A percentile compares a stretch with the other conserved stretches of the same genome.
phyloP scores from a whole-genome alignment of 2,888 invertebrate species.

The Gonocerus acuteangulatus region DNA sequence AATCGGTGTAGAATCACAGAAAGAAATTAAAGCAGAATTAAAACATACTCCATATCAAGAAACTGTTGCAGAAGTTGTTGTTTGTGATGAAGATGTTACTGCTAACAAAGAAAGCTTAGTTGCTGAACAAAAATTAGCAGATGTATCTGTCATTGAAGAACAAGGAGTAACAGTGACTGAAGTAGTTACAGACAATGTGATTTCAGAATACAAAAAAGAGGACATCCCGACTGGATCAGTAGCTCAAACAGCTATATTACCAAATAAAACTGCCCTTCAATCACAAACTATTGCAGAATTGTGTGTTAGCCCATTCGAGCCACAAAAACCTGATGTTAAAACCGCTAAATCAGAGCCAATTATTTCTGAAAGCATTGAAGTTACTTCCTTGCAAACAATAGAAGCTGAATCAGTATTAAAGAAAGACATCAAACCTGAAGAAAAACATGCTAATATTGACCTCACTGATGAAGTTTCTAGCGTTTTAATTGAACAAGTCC shows the following conservation, averaged over 20 bases:
- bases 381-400: conserved; percentile 41
- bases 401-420: conserved; percentile 50
- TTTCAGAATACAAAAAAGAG: conserved; percentile 44
- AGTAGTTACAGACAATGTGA: conserved; percentile 48
- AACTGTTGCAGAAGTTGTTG: conserved; percentile 49
- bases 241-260: conserved; percentile 46
- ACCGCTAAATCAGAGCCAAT: conserved; percentile 43
- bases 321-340: conserved; percentile 43
- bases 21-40: conserved; percentile 46
- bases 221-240: conserved; percentile 43
- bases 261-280: conserved; percentile 47
- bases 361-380: conserved; percentile 39
- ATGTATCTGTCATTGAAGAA: conserved; percentile 44
- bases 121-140: conserved; percentile 45
- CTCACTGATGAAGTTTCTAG: conserved; percentile 39
- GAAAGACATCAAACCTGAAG: conserved; percentile 47
- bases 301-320: conserved; percentile 42
- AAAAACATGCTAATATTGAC: conserved; percentile 45
- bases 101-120: conserved; percentile 42
- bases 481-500: conserved; percentile 45
- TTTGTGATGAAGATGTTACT: conserved; percentile 50
- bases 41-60: conserved; percentile 46
- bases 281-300: conserved; percentile 47
- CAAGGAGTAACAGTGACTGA: conserved; percentile 49
- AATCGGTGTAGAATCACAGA: conserved; percentile 45